Percentiles rank a stretch among this genome's conserved stretches.
These are phyloP conservation scores for Falco cherrug DNA, from an alignment of 2,797 vertebrate genomes.

Conservation along the genomic window DNA sequence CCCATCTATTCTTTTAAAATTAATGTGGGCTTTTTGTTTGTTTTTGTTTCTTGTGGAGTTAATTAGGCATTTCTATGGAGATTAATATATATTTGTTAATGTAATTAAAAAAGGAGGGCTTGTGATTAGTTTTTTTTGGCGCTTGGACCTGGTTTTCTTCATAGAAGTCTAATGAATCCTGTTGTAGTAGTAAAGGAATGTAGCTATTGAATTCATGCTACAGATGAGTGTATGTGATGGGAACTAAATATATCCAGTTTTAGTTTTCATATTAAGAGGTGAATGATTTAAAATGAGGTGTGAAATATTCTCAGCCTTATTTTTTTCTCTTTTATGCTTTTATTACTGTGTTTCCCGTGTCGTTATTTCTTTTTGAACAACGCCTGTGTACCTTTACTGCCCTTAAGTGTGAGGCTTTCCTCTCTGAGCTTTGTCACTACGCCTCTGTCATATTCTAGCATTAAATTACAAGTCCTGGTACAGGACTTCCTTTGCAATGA, in stretches of 20 bases:
- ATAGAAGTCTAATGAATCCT: background rate
- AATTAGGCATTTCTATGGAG: background rate
- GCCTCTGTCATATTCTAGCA: background rate
- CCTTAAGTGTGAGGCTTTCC: background rate
- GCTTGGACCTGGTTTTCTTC: background rate
- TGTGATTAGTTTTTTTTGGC: slow-evolving; percentile 19
- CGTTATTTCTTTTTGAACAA: background rate
- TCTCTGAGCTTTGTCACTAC: background rate
- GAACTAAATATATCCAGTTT: background rate
- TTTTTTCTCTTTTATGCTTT: background rate
- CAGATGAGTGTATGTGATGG: background rate
- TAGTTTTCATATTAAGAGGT: background rate
- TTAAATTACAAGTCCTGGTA: background rate
- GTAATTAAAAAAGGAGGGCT: background rate
- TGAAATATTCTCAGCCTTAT: background rate
- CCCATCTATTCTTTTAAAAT: background rate
- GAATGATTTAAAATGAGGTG: background rate
- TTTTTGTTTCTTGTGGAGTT: background rate
- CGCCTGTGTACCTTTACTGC: background rate
- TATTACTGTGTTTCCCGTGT: background rate
- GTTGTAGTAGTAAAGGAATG: background rate
- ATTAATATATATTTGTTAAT: background rate
- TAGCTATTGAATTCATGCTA: background rate
- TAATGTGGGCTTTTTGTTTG: background rate
- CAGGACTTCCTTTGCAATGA: background rate